Evolutionary conservation across 2,113 vertebrate genomes (phyloP), one percentile per base, ranked within the genome.

Genomic region (Charina bottae): DNA sequence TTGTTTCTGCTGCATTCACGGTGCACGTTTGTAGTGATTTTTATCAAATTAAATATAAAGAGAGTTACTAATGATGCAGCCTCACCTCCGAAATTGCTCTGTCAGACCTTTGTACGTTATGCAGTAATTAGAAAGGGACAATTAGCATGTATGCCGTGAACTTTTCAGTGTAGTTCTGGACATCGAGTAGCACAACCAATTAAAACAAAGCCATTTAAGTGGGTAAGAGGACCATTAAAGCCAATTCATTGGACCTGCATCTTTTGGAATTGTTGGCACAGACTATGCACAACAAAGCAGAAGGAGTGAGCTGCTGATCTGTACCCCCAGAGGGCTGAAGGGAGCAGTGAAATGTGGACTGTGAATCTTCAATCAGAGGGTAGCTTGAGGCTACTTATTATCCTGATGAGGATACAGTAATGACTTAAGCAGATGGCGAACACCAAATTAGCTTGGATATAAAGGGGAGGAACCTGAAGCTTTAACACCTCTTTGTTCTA

Each of bases 201-300:
- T 98, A 98, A 97, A 98, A 97, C 92, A 97, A 97, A 98, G 97
- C 95, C 97, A 97, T 97, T 98, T 97, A 97, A 97, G 94, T 94
- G 96, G 86, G 89, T 95, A 97, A 97, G 95, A 96, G 97, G 97
- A 96, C 94, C 95, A 97, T 97, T 97, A 97, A 97, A 97, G 94
- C 91, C 96, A 97, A 95, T 97, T 98, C 96, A 97, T 98, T 97
- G 97, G 95, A 97, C 95, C 96, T 97, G 96, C 93, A 95, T 97
- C 96, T 97, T 97, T 97, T 96, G 95, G 93, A 93, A 96, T 97
- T 96, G 96, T 88, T 97, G 95, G 91, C 96, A 97, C 90, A 95
- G 95, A 97, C 96, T 93, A 95, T 93, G 94, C 88, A 97, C 94
- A 97, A 97, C 97, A 96, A 98, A 97, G 96, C 95, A 97, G 93